Base-by-base conservation (phyloP, 2,888 invertebrate species). In the Heliconius aoede region DNA sequence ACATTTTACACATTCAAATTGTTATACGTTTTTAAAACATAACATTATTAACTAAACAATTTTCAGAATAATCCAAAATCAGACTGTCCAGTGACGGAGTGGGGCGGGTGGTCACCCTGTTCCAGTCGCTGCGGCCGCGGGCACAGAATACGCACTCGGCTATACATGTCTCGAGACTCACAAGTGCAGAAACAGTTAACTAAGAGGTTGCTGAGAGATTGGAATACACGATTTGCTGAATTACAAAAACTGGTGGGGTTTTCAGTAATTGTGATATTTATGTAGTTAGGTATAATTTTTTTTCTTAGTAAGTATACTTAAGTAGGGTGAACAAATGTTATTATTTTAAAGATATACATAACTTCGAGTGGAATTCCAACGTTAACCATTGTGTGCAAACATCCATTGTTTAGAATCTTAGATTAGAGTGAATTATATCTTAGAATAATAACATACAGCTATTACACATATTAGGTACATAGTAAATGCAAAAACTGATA, bases 71-170 rank as follows among this genome's bases (percentile, higher is more conserved):
- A 83, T 2, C 86, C 88, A 0, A 83, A 83, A 40, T 86, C 87
- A 13, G 87, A 87, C 26, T 98, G 98, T 85, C 95, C 94, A 9
- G 95, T 96, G 76, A 95, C 96, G 0, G 89, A 95, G 5, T 98
- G 98, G 98, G 96, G 97, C 68, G 94, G 95, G 15, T 98, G 98
- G 97, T 96, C 97, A 3, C 96, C 97, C 2, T 98, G 98, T 87
- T 96, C 97, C 21, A 96, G 96, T 36, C 95, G 95, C 0, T 98
- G 98, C 87, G 98, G 97, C 1, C 96, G 96, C 81, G 98, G 98
- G 0, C 94, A 95, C 30, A 82, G 90, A 4, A 81, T 94, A 80
- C 95, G 97, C 74, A 95, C 95, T 64, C 91, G 97, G 3, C 77
- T 91, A 67, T 91, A 89, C 83, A 67, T 91, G 21, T 82, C 85